These are phyloP conservation scores for Agriopis leucophaearia DNA, from an alignment of 2,888 invertebrate genomes.

Conservation along the genomic window DNA sequence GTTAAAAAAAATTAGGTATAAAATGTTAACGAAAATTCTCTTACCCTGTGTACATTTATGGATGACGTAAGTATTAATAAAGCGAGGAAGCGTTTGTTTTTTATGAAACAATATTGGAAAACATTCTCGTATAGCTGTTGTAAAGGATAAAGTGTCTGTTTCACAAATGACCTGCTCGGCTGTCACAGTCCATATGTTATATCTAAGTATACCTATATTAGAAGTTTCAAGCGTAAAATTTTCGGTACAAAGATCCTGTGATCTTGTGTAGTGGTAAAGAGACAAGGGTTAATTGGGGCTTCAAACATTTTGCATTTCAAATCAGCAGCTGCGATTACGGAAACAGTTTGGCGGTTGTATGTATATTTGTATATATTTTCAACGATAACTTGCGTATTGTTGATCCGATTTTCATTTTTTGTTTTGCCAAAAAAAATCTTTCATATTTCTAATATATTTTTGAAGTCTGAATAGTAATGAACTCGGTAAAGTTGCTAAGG, in stretches of 20 bases:
- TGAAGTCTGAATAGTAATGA: too few relatives aligned
- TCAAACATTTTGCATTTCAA: background rate
- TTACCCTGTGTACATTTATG: background rate
- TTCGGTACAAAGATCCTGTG: background rate
- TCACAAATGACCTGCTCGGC: conserved; percentile 7
- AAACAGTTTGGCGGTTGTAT: too few relatives aligned
- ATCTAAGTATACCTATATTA: background rate
- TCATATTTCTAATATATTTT: too few relatives aligned
- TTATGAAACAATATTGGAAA: conserved; percentile 23
- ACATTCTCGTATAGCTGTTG: conserved; percentile 6
- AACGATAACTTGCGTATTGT: too few relatives aligned
- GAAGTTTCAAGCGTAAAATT: background rate
- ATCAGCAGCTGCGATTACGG: background rate
- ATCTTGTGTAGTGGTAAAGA: background rate
- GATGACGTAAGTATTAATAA: conserved; percentile 14
- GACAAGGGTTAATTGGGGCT: background rate
- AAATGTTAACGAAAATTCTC: background rate
- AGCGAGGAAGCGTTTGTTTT: conserved; percentile 6
- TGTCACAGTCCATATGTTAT: background rate
- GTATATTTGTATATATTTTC: too few relatives aligned
- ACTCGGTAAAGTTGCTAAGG: too few relatives aligned
- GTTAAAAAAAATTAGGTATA: too few relatives aligned
- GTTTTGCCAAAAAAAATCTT: too few relatives aligned
- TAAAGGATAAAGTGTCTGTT: conserved; percentile 17
- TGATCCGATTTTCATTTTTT: too few relatives aligned